These are phyloP conservation scores for Lanistes nyassanus DNA, from an alignment of 1,140 invertebrate species.

Conservation along the genomic window DNA sequence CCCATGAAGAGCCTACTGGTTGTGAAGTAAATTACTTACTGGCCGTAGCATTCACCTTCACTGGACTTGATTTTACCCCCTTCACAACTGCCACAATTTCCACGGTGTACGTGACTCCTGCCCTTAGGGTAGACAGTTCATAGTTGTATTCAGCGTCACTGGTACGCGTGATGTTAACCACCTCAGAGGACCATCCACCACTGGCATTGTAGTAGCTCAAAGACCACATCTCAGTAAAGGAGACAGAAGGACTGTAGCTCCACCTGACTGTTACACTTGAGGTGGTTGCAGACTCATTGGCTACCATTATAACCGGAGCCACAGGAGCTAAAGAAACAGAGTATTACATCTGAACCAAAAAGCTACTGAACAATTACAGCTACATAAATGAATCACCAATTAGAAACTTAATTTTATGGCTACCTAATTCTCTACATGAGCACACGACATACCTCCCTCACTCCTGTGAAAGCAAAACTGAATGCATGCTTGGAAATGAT, in stretches of 20 bases:
- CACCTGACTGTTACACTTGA: slow-evolving; percentile 31
- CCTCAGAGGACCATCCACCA: not conserved
- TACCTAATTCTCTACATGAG: not conserved
- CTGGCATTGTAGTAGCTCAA: slow-evolving; percentile 18
- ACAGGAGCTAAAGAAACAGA: slow-evolving; percentile 36
- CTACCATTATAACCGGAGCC: slow-evolving; percentile 18
- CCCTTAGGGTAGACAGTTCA: slow-evolving; percentile 23
- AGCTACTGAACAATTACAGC: not conserved
- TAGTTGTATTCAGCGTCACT: not conserved
- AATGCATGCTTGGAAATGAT: not conserved
- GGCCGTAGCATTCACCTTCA: slow-evolving; percentile 32
- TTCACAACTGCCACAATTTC: slow-evolving; percentile 31
- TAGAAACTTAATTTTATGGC: not conserved
- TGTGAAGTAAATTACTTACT: slow-evolving; percentile 42
- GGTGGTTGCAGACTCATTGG: slow-evolving; percentile 21
- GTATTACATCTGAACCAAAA: not conserved
- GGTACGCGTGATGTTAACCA: slow-evolving; percentile 1
- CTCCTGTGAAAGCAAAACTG: not conserved
- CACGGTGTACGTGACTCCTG: slow-evolving; percentile 41
- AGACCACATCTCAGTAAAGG: slow-evolving; percentile 34
- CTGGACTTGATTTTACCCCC: slow-evolving; percentile 26
- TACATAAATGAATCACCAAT: not conserved
- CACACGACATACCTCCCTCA: not conserved
- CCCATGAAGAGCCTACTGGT: too few relatives aligned
- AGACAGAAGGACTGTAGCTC: slow-evolving; percentile 28